phyloP scores from a whole-genome alignment of 1,140 invertebrate genomes.

The Pantala flavescens region DNA sequence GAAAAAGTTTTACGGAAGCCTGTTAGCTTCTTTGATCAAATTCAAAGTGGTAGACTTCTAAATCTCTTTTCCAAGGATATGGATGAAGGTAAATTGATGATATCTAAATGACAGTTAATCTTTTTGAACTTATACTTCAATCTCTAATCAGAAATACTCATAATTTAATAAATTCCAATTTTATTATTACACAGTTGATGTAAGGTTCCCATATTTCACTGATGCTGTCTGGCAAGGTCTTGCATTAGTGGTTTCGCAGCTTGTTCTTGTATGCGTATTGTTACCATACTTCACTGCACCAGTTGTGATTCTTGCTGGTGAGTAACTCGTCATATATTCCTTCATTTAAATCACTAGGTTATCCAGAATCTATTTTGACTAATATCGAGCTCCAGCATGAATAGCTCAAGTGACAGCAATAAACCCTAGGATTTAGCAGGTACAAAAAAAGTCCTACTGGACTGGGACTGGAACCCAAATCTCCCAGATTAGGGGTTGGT shows the following conservation, averaged over 20 bases:
- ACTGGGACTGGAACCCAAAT: no score
- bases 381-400: no score
- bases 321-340: no score
- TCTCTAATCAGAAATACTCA: neutral
- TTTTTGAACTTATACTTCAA: neutral
- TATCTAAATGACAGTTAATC: neutral
- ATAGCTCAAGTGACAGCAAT: no score
- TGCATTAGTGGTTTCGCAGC: conserved; percentile 32
- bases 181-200: conserved; percentile 9
- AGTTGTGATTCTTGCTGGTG: conserved; percentile 18
- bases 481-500: no score
- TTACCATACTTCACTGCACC: conserved; percentile 40
- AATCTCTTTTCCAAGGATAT: conserved; percentile 57
- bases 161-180: neutral
- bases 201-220: conserved; percentile 35
- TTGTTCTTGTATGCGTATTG: conserved; percentile 39
- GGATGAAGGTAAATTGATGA: conserved; percentile 32
- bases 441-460: no score
- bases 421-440: no score
- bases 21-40: conserved; percentile 46
- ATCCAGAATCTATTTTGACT: no score
- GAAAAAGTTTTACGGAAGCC: neutral
- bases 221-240: conserved; percentile 42
- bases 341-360: no score
- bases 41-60: conserved; percentile 49